Conservation (phyloP, 1,140 invertebrate species). For the Brachionus calyciflorus region DNA sequence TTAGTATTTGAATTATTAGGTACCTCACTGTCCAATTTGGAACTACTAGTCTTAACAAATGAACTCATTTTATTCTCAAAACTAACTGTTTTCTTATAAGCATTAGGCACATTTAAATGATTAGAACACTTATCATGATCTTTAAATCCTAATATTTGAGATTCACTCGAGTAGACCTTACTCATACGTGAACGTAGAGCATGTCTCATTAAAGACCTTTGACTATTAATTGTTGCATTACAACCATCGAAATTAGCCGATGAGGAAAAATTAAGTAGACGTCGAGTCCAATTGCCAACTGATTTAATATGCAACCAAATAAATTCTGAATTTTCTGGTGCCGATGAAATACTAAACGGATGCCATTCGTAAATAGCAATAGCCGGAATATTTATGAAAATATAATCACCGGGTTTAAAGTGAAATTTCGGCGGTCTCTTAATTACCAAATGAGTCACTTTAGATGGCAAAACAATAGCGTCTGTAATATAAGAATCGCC, state of each 20-base stretch:
- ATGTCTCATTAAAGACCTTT: background rate
- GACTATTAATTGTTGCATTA: background rate
- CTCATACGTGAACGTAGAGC: constrained; percentile 17
- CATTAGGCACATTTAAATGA: background rate
- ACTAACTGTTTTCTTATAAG: background rate
- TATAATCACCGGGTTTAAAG: constrained; percentile 87
- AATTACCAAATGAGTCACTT: constrained; percentile 70
- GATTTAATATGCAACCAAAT: constrained; percentile 89
- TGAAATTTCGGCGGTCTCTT: constrained; percentile 78
- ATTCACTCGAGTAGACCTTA: constrained; percentile 16
- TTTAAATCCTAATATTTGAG: too few species aligned
- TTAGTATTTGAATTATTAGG: background rate
- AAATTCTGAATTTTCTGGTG: constrained; percentile 85
- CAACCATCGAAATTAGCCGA: constrained; percentile 16
- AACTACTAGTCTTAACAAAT: background rate
- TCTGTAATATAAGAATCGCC: constrained; percentile 70
- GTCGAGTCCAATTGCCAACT: constrained; percentile 89
- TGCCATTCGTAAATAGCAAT: constrained; percentile 94
- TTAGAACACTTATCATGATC: too few species aligned
- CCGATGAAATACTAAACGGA: constrained; percentile 92
- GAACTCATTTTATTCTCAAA: constrained; percentile 1
- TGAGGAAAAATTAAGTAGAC: constrained; percentile 78
- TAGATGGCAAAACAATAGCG: constrained; percentile 76
- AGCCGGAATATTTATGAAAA: constrained; percentile 85
- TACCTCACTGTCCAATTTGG: constrained; percentile 14